Base-by-base conservation (phyloP, 2,797 vertebrate genomes). In the Sebastes diaconus region DNA sequence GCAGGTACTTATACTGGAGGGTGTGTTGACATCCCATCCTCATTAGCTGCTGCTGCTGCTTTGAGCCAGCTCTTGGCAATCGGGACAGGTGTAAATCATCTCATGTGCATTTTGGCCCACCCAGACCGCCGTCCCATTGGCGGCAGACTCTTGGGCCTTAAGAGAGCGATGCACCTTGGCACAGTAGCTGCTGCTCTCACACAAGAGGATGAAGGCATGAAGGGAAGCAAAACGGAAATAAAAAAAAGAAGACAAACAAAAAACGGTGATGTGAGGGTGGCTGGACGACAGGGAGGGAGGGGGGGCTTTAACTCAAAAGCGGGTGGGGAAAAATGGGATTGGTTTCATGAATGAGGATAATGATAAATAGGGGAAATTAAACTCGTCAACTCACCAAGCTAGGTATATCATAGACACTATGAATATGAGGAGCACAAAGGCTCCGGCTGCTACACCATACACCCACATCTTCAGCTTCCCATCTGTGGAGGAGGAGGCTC, bases 381-480 rank as follows among this genome's bases (percentile, higher is more conserved):
- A 90, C 61, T 54, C 8, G 24, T 84, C 55, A 88, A 98, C 98
- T 99, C 96, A 99, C 99, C 99, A 99, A 93, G 98, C 98, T 95
- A 99, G 97, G 96, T 99, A 99, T 96, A 98, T 97, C 98, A 99
- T 98, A 95, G 99, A 99, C 94, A 98, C 95, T 96, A 99, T 95
- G 96, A 99, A 99, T 94, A 99, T 95, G 95, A 99, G 96, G 91
- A 99, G 97, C 93, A 99, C 98, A 93, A 98, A 96, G 85, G 96
- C 97, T 86, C 98, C 98, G 30, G 98, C 98, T 81, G 97, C 97
- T 89, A 99, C 98, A 85, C 98, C 99, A 54, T 99, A 99, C 93
- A 99, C 99, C 99, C 99, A 99, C 92, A 98, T 98, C 97, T 99
- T 99, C 96, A 99, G 95, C 94, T 95, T 97, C 84, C 99, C 99